phyloP scores from a whole-genome alignment of 2,797 vertebrate species.

The Cygnus olor region DNA sequence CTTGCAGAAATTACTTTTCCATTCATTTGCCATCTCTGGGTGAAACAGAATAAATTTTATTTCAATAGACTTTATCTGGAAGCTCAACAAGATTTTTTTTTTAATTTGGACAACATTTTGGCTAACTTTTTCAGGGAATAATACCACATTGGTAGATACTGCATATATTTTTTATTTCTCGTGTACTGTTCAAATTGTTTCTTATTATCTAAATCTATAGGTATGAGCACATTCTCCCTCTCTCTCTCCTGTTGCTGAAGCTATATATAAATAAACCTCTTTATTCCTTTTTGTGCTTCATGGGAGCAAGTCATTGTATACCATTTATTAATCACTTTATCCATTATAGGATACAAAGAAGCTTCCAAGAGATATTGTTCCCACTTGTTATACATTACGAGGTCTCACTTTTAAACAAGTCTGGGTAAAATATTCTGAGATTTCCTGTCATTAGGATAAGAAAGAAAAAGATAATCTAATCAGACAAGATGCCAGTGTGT shows the following conservation, averaged over 20 bases:
- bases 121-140: background rate
- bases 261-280: background rate
- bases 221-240: background rate
- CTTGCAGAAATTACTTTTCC: background rate
- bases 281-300: background rate
- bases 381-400: accelerated
- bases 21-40: background rate
- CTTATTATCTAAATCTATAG: background rate
- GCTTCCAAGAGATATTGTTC: background rate
- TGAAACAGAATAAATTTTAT: conserved; percentile 17
- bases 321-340: background rate
- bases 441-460: background rate
- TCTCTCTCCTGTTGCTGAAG: background rate
- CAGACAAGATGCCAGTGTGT: background rate
- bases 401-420: background rate
- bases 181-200: background rate
- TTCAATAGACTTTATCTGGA: conserved; percentile 11
- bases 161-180: background rate
- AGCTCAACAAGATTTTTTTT: background rate
- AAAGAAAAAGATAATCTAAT: background rate
- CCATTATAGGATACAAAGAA: background rate
- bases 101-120: background rate
- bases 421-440: background rate
- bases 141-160: conserved; percentile 1
- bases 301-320: background rate